Conservation (phyloP, 2,113 vertebrate genomes). For the Cheilinus undulatus region DNA sequence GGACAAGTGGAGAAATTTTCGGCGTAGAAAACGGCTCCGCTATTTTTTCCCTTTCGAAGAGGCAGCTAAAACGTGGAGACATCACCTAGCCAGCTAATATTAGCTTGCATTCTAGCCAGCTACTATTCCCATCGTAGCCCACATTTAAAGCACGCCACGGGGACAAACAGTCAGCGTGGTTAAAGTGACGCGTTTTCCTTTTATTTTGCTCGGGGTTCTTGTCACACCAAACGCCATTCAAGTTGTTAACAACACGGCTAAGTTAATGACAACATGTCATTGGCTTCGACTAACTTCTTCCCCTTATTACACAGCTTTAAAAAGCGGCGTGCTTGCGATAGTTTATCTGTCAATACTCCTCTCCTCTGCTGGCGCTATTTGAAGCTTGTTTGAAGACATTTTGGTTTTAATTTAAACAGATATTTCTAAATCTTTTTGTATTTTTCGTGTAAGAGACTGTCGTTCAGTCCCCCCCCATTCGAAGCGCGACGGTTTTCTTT, state of each 20-base stretch:
- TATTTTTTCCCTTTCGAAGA: slow-evolving; percentile 69
- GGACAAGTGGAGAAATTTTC: slow-evolving; percentile 62
- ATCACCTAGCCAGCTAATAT: slow-evolving; percentile 82
- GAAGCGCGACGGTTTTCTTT: slow-evolving; percentile 48
- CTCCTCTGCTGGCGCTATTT: neutral
- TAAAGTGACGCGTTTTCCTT: slow-evolving; percentile 32
- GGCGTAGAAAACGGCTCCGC: slow-evolving; percentile 63
- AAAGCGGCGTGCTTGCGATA: slow-evolving; percentile 53
- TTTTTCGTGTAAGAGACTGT: slow-evolving; percentile 22
- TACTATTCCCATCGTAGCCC: slow-evolving; percentile 75
- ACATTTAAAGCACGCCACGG: slow-evolving; percentile 66
- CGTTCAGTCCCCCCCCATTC: slow-evolving; percentile 33
- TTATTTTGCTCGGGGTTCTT: slow-evolving; percentile 5
- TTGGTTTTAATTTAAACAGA: slow-evolving; percentile 5
- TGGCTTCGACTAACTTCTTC: slow-evolving; percentile 81
- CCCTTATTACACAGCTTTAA: slow-evolving; percentile 58
- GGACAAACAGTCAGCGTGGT: slow-evolving; percentile 51
- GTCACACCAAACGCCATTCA: slow-evolving; percentile 38
- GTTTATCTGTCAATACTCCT: slow-evolving; percentile 39
- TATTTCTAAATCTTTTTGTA: slow-evolving; percentile 38
- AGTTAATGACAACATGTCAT: slow-evolving; percentile 81
- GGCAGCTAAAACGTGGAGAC: slow-evolving; percentile 81
- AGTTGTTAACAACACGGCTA: slow-evolving; percentile 73
- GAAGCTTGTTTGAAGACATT: slow-evolving; percentile 23
- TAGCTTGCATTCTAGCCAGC: slow-evolving; percentile 79